phyloP scores from a whole-genome alignment of 2,113 vertebrate genomes.

The Nymphicus hollandicus region DNA sequence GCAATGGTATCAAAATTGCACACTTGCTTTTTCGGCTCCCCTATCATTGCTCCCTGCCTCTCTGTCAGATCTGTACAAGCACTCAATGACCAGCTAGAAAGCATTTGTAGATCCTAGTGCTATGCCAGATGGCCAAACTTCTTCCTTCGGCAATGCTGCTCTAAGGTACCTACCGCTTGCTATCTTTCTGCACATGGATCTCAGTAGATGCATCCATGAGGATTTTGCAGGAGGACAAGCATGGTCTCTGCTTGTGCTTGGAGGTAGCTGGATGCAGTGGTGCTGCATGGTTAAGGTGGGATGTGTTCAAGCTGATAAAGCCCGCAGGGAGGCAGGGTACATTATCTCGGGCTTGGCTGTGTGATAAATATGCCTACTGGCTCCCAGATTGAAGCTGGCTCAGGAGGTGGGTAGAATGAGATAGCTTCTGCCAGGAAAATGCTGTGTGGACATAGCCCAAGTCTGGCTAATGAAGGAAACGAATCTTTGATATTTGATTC shows the following conservation, averaged over 20 bases:
- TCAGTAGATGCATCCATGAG: background rate
- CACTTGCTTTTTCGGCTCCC: background rate
- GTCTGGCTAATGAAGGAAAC: background rate
- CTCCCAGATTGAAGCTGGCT: background rate
- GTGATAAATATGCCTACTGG: background rate
- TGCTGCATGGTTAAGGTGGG: background rate
- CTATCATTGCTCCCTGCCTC: background rate
- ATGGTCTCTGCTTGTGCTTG: background rate
- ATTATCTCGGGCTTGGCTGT: background rate
- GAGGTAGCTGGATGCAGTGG: background rate
- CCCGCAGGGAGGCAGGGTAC: background rate
- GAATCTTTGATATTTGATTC: background rate
- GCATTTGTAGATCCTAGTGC: background rate
- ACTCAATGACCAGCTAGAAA: background rate
- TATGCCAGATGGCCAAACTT: background rate
- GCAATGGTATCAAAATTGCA: background rate
- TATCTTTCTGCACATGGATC: background rate
- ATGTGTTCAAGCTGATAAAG: background rate
- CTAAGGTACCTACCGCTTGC: background rate
- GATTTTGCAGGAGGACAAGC: background rate
- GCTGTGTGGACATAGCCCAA: background rate
- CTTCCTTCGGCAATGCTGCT: background rate
- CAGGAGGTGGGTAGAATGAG: background rate
- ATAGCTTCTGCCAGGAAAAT: background rate
- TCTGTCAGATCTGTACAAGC: background rate